phyloP scores from a whole-genome alignment of 2,113 vertebrate species.

The Ceuthmochares aereus region DNA sequence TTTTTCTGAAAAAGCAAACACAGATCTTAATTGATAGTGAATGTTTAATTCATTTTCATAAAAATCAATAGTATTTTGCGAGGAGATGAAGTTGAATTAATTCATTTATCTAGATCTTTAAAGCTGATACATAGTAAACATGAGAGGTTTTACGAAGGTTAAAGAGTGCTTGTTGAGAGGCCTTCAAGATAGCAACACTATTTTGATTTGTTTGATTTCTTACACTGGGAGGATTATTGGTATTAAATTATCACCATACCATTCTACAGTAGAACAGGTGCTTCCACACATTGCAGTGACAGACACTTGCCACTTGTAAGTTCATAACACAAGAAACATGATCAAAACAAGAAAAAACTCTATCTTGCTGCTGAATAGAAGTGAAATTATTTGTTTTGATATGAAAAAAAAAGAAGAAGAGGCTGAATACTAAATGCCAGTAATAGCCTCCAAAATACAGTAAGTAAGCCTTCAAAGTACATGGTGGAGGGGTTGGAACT shows the following conservation, averaged over 20 bases:
- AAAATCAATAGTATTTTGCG: constrained; percentile 71
- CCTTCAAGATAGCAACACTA: constrained; percentile 6
- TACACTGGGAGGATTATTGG: constrained; percentile 6
- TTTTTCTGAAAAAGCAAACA: constrained; percentile 26
- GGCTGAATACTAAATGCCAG: neutral
- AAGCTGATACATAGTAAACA: constrained; percentile 51
- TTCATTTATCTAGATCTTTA: constrained; percentile 71
- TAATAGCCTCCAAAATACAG: neutral
- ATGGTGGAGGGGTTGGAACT: too few relatives aligned
- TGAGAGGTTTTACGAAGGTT: constrained; percentile 12
- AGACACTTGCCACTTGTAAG: neutral
- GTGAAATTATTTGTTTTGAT: neutral
- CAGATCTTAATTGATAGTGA: constrained; percentile 62
- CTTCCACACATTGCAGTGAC: neutral
- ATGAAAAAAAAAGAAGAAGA: neutral
- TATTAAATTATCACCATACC: neutral
- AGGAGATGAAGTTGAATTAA: constrained; percentile 65
- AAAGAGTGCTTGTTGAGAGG: constrained; percentile 58
- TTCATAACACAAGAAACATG: neutral
- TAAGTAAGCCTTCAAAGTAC: neutral
- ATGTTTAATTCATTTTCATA: constrained; percentile 71
- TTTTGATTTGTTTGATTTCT: constrained; percentile 51
- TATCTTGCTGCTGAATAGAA: neutral
- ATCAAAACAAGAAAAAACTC: neutral
- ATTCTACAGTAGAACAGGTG: neutral